Evolutionary conservation across 2,797 vertebrate genomes (phyloP), one percentile per base, ranked within the genome.

Genomic region (Sebastes hubbsi): DNA sequence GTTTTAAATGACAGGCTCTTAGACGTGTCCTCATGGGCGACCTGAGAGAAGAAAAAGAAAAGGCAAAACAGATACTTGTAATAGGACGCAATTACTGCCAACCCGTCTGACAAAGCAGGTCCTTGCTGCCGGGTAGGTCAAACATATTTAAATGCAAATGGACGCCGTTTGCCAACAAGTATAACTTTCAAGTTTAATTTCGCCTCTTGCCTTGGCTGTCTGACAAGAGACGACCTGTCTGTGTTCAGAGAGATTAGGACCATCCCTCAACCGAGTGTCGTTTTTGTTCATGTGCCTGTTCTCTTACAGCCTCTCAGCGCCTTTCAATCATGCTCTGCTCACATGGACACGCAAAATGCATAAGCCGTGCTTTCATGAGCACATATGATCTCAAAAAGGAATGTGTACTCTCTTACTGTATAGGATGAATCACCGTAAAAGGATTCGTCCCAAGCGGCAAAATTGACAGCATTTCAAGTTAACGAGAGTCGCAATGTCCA

Each of bases 141-240:
- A 88, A 91, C 75, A 82, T 79, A 92, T 95, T 94, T 94, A 95
- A 95, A 95, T 95, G 93, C 92, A 95, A 95, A 95, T 95, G 72
- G 72, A 30, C 0, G 10, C n/a, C 34, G 11, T 64, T 54, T 72
- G 67, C 73, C 78, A 79, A 74, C 85, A 75, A 87, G 82, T 86
- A 58, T 64, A 79, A 86, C 72, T 87, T 88, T 88, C 66, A 58
- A 82, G 52, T 93, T 81, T 87, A 88, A 88, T 90, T 89, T 87
- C 49, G 22, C 77, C 78, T 85, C 78, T 90, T 70, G 76, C 77
- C 82, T 82, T 20, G 24, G 73, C 80, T 75, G 75, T 72, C 63
- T 70, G 68, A 71, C 27, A 6, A 84, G 71, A 61, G 84, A 84
- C 38, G 61, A 81, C 87, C 80, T 75, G 78, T 79, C 81, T 75